These are phyloP conservation scores for Plutella xylostella DNA, from an alignment of 2,888 invertebrate species.

Conservation along the genomic window DNA sequence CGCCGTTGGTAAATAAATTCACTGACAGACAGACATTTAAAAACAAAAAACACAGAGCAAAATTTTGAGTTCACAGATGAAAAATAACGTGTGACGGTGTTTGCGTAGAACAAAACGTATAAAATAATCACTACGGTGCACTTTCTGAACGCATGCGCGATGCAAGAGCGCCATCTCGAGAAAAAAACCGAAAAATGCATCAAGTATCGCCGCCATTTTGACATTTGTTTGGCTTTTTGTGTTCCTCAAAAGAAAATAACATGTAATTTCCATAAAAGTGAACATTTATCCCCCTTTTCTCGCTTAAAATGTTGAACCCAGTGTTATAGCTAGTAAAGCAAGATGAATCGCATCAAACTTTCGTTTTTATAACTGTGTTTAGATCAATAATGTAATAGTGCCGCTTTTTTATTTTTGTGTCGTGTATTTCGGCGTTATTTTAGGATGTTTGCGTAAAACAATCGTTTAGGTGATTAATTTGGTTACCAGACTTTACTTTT, in stretches of 20 bases:
- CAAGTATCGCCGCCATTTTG: conserved; percentile 67
- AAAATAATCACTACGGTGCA: conserved; percentile 15
- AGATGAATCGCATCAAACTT: conserved; percentile 30
- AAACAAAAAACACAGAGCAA: no score
- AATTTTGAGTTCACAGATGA: no score
- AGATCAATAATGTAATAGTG: conserved; percentile 56
- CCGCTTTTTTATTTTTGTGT: conserved; percentile 59
- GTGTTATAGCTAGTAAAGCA: conserved; percentile 29
- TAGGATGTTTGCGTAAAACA: neutral
- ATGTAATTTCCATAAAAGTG: conserved; percentile 39
- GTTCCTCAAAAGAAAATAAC: conserved; percentile 44
- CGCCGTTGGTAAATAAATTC: no score
- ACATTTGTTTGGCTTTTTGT: conserved; percentile 71
- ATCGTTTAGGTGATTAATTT: neutral
- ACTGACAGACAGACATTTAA: no score
- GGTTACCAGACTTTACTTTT: neutral
- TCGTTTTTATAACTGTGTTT: conserved; percentile 40
- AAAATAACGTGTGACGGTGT: no score
- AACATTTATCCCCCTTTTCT: conserved; percentile 31
- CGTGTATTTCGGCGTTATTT: conserved; percentile 32
- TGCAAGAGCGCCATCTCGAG: conserved; percentile 45
- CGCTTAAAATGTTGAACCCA: conserved; percentile 24
- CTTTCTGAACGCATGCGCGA: conserved; percentile 55
- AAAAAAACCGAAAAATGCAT: conserved; percentile 26
- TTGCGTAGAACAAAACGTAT: no score